These are phyloP conservation scores for Drosophila virilis DNA, from an alignment of 1,140 invertebrate species.

Conservation along the genomic window DNA sequence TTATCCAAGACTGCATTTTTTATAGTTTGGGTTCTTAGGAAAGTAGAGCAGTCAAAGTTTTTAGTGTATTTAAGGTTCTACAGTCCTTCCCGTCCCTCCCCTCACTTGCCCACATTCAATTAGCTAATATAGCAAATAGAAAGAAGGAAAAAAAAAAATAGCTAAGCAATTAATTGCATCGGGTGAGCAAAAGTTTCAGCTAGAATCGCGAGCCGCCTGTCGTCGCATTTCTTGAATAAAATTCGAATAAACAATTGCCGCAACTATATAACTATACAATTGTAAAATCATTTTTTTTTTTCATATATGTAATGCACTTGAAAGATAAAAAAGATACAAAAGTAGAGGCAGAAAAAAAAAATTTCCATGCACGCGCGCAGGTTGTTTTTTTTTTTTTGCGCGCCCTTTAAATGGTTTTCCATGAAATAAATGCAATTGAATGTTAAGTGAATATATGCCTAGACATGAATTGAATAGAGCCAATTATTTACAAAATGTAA, in stretches of 20 bases:
- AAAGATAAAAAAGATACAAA: slow-evolving; percentile 17
- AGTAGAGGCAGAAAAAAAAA: slow-evolving; percentile 24
- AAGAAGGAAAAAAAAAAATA: slow-evolving; percentile 27
- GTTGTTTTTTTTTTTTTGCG: slow-evolving; percentile 27
- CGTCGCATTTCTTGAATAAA: slow-evolving; percentile 73
- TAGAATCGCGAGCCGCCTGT: slow-evolving; percentile 31
- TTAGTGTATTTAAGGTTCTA: too few species aligned
- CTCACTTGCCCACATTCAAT: slow-evolving; percentile 63
- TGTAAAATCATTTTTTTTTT: slow-evolving; percentile 44
- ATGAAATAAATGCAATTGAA: slow-evolving; percentile 33
- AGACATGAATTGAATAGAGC: slow-evolving; percentile 23
- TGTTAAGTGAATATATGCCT: neutral
- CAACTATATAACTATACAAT: slow-evolving; percentile 32
- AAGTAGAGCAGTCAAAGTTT: too few species aligned
- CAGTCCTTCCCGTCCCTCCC: too few species aligned
- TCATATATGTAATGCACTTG: slow-evolving; percentile 43
- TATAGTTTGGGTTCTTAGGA: too few species aligned
- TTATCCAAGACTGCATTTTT: too few species aligned
- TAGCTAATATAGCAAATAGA: slow-evolving; percentile 64
- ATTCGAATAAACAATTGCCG: slow-evolving; percentile 42
- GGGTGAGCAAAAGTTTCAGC: slow-evolving; percentile 59
- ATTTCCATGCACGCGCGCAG: slow-evolving; percentile 34
- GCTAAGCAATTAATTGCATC: slow-evolving; percentile 66
- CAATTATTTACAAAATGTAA: slow-evolving; percentile 7
- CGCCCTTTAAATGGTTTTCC: slow-evolving; percentile 20